Evolutionary conservation across 2,797 vertebrate genomes (phyloP).

Genomic region (Xerus rutilus): DNA sequence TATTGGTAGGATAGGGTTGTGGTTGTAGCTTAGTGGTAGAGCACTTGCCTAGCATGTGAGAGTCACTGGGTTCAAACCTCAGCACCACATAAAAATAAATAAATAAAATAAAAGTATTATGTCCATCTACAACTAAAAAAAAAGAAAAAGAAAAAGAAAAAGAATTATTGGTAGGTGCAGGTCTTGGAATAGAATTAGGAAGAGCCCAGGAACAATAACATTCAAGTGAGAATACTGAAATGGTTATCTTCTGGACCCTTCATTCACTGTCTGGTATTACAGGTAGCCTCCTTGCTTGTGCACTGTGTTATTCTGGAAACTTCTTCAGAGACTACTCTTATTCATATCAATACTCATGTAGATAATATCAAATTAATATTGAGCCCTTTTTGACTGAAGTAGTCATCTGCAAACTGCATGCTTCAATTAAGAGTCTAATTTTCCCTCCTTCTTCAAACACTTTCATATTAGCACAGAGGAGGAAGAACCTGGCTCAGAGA

Average conservation of each 20-base stretch:
- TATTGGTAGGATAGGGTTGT: background rate
- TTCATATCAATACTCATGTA: background rate
- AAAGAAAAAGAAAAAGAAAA: background rate
- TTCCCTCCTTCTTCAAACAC: constrained; percentile 18
- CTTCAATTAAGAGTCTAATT: background rate
- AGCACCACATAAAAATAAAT: too few relatives aligned
- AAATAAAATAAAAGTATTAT: too few relatives aligned
- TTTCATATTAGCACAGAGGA: background rate
- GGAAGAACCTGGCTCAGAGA: background rate
- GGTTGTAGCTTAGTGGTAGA: too few relatives aligned
- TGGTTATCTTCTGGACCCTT: background rate
- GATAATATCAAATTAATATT: background rate
- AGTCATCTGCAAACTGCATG: background rate
- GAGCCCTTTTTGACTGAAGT: background rate
- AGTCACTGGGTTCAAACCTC: too few relatives aligned
- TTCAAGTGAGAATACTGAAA: background rate
- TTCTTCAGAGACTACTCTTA: background rate
- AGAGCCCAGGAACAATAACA: background rate
- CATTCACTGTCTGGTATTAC: background rate
- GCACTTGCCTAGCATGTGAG: too few relatives aligned
- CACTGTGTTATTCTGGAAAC: background rate
- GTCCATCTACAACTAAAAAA: too few relatives aligned
- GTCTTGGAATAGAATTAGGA: background rate
- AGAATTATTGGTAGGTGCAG: background rate
- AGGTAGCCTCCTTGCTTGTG: background rate